These are phyloP conservation scores for Coenobita brevimanus DNA, from an alignment of 1,140 invertebrate species.

Conservation along the genomic window DNA sequence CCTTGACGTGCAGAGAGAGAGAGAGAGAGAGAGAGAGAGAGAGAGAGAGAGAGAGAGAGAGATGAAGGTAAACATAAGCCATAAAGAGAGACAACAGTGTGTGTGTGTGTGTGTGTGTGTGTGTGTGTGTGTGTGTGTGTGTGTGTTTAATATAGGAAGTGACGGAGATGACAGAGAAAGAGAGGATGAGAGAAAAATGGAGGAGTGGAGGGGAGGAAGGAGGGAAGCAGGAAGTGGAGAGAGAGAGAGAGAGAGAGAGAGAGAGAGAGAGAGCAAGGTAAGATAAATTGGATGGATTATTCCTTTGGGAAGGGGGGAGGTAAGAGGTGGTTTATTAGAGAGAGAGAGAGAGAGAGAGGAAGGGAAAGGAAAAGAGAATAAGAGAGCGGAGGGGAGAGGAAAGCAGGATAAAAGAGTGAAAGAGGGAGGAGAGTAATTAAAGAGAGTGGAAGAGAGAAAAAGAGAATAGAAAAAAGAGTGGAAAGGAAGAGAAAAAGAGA, in stretches of 20 bases:
- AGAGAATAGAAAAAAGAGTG: background rate
- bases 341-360: no score
- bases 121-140: background rate
- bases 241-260: background rate
- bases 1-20: no score
- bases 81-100: background rate
- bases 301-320: no score
- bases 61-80: background rate
- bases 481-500: background rate
- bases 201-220: background rate
- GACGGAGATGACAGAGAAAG: background rate
- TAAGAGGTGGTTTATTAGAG: no score
- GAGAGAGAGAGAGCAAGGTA: no score
- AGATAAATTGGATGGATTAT: no score
- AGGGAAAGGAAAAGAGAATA: background rate
- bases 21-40: constrained; percentile 23
- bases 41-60: constrained; percentile 36
- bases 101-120: constrained; percentile 26
- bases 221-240: background rate
- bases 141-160: background rate
- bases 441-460: background rate
- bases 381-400: background rate
- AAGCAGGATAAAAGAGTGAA: no score
- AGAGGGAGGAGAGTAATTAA: background rate
- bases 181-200: background rate